Conservation (phyloP, 2,797 vertebrate species). For the Sparidentex hasta region DNA sequence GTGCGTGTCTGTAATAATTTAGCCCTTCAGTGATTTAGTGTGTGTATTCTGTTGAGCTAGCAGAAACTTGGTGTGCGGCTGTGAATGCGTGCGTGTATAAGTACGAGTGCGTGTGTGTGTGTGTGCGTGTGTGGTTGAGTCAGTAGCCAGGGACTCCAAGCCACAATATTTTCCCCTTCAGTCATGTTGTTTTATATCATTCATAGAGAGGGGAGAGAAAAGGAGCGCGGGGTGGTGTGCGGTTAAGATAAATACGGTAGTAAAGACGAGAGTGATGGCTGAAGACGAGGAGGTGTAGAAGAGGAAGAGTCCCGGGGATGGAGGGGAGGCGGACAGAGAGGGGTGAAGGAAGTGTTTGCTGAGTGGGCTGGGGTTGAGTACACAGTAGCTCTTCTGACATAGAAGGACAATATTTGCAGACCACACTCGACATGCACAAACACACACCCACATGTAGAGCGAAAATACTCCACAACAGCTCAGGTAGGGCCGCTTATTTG, state of each 20-base stretch:
- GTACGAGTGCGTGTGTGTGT: constrained; percentile 27
- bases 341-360: constrained; percentile 71
- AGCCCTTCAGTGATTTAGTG: constrained; percentile 80
- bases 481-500: constrained; percentile 45
- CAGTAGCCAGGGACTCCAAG: constrained; percentile 75
- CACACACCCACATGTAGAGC: constrained; percentile 69
- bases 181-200: constrained; percentile 82
- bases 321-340: not conserved
- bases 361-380: constrained; percentile 80
- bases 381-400: constrained; percentile 81
- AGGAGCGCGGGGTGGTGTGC: constrained; percentile 45
- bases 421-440: constrained; percentile 83
- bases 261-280: constrained; percentile 49
- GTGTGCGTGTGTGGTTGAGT: constrained; percentile 66
- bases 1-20: constrained; percentile 78
- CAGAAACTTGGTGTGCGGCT: constrained; percentile 72
- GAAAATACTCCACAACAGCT: constrained; percentile 38
- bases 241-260: constrained; percentile 67
- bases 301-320: constrained; percentile 44
- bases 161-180: constrained; percentile 83
- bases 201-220: constrained; percentile 59
- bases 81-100: constrained; percentile 18
- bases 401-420: constrained; percentile 82
- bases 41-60: constrained; percentile 83
- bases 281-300: constrained; percentile 35